Evolutionary conservation across 2,113 vertebrate species (phyloP).

Genomic region (Sphyrna mokarran): DNA sequence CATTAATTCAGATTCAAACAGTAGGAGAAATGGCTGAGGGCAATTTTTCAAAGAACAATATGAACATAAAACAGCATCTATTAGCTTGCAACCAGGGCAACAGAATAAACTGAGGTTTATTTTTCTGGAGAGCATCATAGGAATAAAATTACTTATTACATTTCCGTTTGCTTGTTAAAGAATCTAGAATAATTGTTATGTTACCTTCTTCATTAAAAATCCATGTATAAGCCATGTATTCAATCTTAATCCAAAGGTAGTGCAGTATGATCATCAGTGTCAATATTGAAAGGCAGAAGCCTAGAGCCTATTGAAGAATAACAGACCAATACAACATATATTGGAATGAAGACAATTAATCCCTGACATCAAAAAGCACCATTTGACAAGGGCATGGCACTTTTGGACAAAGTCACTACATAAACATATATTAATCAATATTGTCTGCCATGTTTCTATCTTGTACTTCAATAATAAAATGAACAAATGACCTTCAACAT

Average conservation of each 20-base stretch:
- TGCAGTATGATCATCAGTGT: constrained; percentile 47
- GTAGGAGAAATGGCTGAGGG: not conserved
- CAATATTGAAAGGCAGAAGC: constrained; percentile 45
- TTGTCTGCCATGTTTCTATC: too few species aligned
- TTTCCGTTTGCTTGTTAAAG: not conserved
- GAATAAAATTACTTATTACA: not conserved
- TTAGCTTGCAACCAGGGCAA: not conserved
- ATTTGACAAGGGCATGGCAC: not conserved
- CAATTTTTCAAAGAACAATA: not conserved
- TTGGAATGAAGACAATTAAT: constrained; percentile 39
- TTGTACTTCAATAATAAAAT: not conserved
- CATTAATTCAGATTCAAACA: constrained; percentile 12
- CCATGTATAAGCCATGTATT: constrained; percentile 44
- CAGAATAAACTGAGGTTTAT: not conserved
- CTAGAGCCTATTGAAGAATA: constrained; percentile 46
- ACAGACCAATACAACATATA: constrained; percentile 37
- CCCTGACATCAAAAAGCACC: constrained; percentile 14
- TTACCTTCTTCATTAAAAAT: constrained; percentile 37
- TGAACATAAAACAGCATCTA: not conserved
- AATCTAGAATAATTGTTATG: not conserved
- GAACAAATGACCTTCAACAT: not conserved
- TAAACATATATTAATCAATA: not conserved
- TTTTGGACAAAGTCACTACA: not conserved
- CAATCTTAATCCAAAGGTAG: constrained; percentile 46
- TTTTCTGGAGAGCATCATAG: not conserved